Evolutionary conservation across 2,888 invertebrate genomes (phyloP), one percentile per base, ranked within the genome.

Genomic region (Mayetiola destructor): DNA sequence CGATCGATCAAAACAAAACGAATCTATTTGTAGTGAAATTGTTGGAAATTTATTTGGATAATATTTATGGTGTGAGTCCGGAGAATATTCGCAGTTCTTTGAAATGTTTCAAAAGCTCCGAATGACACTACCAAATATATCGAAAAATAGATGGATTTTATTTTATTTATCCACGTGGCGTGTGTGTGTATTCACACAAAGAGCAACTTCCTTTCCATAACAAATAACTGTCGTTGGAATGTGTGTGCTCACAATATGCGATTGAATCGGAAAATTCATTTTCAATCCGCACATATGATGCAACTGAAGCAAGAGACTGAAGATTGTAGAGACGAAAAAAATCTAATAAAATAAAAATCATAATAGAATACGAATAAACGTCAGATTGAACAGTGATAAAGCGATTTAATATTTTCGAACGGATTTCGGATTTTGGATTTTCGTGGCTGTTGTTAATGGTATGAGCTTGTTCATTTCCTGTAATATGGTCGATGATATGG

Each of bases 291-390:
- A 18, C 3, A 39, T 16, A 5, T 20, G 39, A 20, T 3, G 18
- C 10, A 5, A 9, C 39, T n/a, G 16, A n/a, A 18, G 5, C 10
- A 4, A 36, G 36, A 12, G 12, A 8, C 36, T 36, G 36, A 3
- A 36, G n/a, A n/a, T n/a, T n/a, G n/a, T n/a, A n/a, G n/a, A n/a
- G 48, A 27, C 12, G 27, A 27, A 27, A 27, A 48, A 48, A 2
- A 48, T 48, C 23, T 27, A 48, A 48, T 48, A 48, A 48, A 48
- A 48, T 48, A 48, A 48, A 48, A 48, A 48, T 48, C 48, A 48
- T 48, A 27, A 42, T 42, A 42, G n/a, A n/a, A 48, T 48, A 48
- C 48, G 27, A 48, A 48, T 48, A 48, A 48, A 48, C 48, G 48
- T 48, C 48, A 48, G 48, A 48, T 48, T 48, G 48, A 48, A 16